phyloP scores from a whole-genome alignment of 2,797 vertebrate genomes.

The Synaphobranchus kaupii region DNA sequence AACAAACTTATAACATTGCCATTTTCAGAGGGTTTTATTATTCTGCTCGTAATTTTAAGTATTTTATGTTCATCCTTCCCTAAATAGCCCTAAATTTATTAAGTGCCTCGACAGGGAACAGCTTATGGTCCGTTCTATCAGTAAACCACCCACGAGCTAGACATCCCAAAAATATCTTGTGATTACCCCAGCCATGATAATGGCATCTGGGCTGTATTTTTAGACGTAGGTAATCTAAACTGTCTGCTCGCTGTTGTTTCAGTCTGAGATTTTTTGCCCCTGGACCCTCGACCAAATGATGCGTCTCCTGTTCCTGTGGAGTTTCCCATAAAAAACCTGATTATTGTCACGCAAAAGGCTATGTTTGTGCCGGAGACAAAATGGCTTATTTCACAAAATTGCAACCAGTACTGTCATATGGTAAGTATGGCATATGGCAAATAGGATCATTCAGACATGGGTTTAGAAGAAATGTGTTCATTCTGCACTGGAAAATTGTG shows the following conservation, averaged over 20 bases:
- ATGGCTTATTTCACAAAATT: not conserved
- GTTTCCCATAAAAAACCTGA: slow-evolving; percentile 31
- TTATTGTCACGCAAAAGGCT: not conserved
- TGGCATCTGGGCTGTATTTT: slow-evolving; percentile 43
- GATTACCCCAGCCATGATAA: slow-evolving; percentile 44
- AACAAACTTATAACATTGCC: not conserved
- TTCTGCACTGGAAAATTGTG: not conserved
- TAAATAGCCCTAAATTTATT: not conserved
- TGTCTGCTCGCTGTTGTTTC: slow-evolving; percentile 45
- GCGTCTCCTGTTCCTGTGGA: slow-evolving; percentile 29
- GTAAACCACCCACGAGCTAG: slow-evolving; percentile 18
- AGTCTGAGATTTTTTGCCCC: slow-evolving; percentile 46
- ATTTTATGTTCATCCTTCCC: not conserved
- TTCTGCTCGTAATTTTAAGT: not conserved
- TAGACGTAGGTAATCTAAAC: slow-evolving; percentile 53
- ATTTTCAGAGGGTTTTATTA: not conserved
- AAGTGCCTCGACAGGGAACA: not conserved
- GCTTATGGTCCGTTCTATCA: not conserved
- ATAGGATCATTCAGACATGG: not conserved
- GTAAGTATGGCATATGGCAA: not conserved
- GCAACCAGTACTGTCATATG: not conserved
- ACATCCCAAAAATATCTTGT: slow-evolving; percentile 45
- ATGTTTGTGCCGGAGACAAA: not conserved
- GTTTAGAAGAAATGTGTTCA: not conserved
- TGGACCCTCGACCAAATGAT: slow-evolving; percentile 51